Evolutionary conservation across 2,888 invertebrate genomes (phyloP).

Genomic region (Agrenia bidenticulata): DNA sequence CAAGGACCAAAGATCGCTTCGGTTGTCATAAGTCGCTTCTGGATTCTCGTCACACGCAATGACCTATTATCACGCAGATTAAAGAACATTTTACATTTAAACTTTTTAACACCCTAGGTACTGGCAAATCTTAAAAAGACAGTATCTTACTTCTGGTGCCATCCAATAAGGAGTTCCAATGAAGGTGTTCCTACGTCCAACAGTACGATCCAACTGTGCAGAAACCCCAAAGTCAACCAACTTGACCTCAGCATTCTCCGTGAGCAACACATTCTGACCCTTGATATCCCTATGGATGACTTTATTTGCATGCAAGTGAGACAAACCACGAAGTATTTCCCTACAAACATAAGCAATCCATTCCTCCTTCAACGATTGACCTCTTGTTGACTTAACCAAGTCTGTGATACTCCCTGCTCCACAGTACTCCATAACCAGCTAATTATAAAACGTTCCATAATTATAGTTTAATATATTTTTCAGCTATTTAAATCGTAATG

Average conservation of each 20-base stretch:
- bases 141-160: constrained; percentile 86
- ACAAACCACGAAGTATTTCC: constrained; percentile 90
- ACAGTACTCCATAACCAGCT: constrained; percentile 99
- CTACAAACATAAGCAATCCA: constrained; percentile 99
- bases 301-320: constrained; percentile 97
- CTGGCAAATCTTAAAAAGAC: no score
- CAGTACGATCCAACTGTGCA: constrained; percentile 97
- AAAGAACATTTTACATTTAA: neutral
- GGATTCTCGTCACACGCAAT: constrained; percentile 99
- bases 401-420: constrained; percentile 99
- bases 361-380: constrained; percentile 96
- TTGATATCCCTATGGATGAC: constrained; percentile 99
- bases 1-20: constrained; percentile 85
- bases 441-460: constrained; percentile 21
- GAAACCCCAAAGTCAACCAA: constrained; percentile 61
- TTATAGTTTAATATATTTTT: neutral
- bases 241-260: constrained; percentile 99
- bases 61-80: constrained; percentile 62
- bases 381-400: constrained; percentile 98
- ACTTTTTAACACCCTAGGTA: no score
- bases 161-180: constrained; percentile 97
- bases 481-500: neutral
- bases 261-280: constrained; percentile 97
- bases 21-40: constrained; percentile 98
- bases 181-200: constrained; percentile 97